phyloP scores from a whole-genome alignment of 2,888 invertebrate genomes.

The Ypsolopha scabrella region DNA sequence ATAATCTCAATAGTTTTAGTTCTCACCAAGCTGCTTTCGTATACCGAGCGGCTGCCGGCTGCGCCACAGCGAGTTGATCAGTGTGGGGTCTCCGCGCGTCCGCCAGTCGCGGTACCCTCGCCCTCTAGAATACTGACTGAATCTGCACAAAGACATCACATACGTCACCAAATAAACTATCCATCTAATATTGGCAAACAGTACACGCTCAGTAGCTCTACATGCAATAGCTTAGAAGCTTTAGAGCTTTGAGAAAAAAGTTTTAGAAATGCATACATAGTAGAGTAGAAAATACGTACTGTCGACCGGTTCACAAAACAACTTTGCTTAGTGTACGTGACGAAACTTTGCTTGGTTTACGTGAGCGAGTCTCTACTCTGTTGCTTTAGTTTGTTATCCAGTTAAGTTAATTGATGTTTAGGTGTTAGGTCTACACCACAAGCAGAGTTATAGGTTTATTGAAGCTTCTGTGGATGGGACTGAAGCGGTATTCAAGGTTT shows the following conservation, averaged over 20 bases:
- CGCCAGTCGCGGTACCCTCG: constrained; percentile 79
- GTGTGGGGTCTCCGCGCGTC: constrained; percentile 76
- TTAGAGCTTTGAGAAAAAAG: background rate
- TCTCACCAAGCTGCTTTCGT: constrained; percentile 73
- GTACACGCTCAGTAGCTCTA: constrained; percentile 1
- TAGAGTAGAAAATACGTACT: background rate
- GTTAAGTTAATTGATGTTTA: background rate
- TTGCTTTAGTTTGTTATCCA: background rate
- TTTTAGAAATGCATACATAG: background rate
- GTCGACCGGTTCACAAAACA: background rate
- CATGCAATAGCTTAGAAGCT: background rate
- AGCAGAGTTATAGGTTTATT: too few relatives aligned
- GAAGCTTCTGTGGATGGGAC: too few relatives aligned
- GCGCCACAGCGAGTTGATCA: constrained; percentile 79
- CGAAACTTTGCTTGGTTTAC: too few relatives aligned
- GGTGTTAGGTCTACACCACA: too few relatives aligned
- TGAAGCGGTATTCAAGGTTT: too few relatives aligned
- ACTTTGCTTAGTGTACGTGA: too few relatives aligned
- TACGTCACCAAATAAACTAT: constrained; percentile 6
- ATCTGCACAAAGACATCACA: constrained; percentile 52
- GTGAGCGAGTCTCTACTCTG: too few relatives aligned
- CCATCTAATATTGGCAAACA: background rate
- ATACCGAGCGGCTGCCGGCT: constrained; percentile 80
- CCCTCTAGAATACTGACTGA: constrained; percentile 71
- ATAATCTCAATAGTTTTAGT: constrained; percentile 2